Evolutionary conservation across 2,113 vertebrate genomes (phyloP).

Genomic region (Cyanoramphus novaezelandiae): DNA sequence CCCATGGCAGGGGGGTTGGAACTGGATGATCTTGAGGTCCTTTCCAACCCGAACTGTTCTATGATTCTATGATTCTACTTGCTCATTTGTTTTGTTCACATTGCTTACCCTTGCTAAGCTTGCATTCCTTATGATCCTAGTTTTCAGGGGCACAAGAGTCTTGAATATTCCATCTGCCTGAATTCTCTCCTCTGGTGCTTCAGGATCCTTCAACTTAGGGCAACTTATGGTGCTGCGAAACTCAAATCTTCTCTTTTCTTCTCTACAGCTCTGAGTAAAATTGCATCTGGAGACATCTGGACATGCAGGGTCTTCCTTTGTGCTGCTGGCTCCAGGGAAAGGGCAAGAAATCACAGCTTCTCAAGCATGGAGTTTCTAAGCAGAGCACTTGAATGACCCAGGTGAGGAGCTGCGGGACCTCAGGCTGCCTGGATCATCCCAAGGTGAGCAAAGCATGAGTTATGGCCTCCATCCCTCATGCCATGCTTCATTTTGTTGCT

Average conservation of each 20-base stretch:
- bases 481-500: background rate
- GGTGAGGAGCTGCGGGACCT: background rate
- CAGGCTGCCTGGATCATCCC: background rate
- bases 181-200: background rate
- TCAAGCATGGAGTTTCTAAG: background rate
- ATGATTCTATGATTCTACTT: background rate
- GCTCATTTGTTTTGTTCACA: background rate
- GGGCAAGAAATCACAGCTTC: background rate
- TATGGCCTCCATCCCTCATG: background rate
- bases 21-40: too few species aligned
- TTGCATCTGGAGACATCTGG: background rate
- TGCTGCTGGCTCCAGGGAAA: background rate
- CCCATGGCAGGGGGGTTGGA: too few species aligned
- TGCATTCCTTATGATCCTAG: background rate
- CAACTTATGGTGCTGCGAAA: background rate
- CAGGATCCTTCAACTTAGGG: background rate
- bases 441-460: background rate
- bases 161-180: background rate
- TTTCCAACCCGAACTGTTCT: too few species aligned
- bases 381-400: background rate
- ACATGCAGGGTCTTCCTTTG: background rate
- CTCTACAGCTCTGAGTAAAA: background rate
- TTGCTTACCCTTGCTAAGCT: background rate
- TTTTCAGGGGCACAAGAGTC: background rate
- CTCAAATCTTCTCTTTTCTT: background rate